Evolutionary conservation across 2,113 vertebrate genomes (phyloP).

Genomic region (Capra hircus): DNA sequence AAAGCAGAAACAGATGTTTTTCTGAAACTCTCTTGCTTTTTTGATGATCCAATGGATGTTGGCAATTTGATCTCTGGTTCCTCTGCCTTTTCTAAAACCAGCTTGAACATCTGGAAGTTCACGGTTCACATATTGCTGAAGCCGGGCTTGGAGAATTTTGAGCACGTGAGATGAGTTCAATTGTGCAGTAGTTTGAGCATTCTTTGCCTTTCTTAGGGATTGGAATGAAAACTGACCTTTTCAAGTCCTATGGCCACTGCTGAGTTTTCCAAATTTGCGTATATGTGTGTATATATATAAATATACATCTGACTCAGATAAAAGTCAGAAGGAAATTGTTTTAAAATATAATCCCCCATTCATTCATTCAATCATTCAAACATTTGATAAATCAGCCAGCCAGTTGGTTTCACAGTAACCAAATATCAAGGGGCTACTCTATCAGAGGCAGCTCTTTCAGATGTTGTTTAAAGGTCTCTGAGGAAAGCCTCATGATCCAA

Average conservation of each 20-base stretch:
- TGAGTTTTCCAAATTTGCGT: not conserved
- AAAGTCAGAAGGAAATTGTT: not conserved
- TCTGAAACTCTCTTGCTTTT: not conserved
- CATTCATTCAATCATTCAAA: not conserved
- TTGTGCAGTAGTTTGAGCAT: not conserved
- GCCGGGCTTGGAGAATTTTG: not conserved
- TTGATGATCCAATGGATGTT: rapidly evolving
- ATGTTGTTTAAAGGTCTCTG: not conserved
- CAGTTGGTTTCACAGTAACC: not conserved
- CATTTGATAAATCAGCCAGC: not conserved
- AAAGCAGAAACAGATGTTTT: not conserved
- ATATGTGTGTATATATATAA: rapidly evolving
- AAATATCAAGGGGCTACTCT: not conserved
- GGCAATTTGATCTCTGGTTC: not conserved
- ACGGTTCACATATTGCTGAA: not conserved
- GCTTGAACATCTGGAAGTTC: not conserved
- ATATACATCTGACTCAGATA: not conserved
- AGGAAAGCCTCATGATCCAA: not conserved
- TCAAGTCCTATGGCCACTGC: not conserved
- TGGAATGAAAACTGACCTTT: not conserved
- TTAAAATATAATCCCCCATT: not conserved
- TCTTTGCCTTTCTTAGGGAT: not conserved
- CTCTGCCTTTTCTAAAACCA: not conserved
- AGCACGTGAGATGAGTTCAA: not conserved
- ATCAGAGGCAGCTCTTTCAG: not conserved